Conservation (phyloP, 2,797 vertebrate species). For the Fratercula arctica region DNA sequence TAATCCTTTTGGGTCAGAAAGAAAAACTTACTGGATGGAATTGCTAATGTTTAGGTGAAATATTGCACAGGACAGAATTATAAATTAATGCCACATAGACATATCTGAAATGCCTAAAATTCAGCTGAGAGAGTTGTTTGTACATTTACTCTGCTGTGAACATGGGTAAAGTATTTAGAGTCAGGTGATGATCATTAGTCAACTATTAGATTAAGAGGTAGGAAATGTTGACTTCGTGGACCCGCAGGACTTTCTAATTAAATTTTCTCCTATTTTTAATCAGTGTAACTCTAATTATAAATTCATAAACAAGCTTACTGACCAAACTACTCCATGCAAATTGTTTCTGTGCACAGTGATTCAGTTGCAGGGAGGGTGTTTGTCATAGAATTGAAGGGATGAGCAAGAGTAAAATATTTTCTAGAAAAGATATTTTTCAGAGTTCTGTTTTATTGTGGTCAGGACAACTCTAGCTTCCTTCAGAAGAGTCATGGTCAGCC, state of each 20-base stretch:
- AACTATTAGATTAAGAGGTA: background rate
- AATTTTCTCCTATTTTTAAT: conserved; percentile 28
- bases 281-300: conserved; percentile 23
- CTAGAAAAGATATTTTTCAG: background rate
- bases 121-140: background rate
- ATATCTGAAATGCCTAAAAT: background rate
- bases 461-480: background rate
- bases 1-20: background rate
- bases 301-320: background rate
- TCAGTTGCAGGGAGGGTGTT: background rate
- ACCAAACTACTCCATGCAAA: background rate
- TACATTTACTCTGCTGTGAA: background rate
- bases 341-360: background rate
- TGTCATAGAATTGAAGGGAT: background rate
- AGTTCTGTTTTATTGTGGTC: background rate
- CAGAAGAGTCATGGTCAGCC: background rate
- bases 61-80: background rate
- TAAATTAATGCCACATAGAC: background rate
- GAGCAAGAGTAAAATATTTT: background rate
- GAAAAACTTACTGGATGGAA: background rate
- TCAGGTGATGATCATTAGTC: conserved; percentile 22
- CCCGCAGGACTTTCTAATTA: background rate
- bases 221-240: background rate
- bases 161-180: background rate
- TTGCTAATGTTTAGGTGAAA: conserved; percentile 40